phyloP scores from a whole-genome alignment of 2,888 invertebrate genomes.

The Cylloceria caligata region DNA sequence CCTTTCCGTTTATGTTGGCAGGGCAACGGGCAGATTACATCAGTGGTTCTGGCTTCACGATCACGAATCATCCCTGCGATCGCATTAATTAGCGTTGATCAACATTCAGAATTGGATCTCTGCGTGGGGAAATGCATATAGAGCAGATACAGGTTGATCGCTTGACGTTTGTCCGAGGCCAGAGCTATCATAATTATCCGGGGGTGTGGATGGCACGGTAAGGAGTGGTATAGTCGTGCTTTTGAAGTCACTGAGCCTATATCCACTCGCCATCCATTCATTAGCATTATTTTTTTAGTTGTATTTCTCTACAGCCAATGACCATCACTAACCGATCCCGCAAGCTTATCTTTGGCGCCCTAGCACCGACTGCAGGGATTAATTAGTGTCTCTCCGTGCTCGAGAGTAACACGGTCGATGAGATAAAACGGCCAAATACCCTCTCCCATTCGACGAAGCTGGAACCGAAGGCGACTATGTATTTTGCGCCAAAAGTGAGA shows the following conservation, averaged over 20 bases:
- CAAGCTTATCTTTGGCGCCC: constrained; percentile 25
- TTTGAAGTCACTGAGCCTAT: constrained; percentile 64
- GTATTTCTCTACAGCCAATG: constrained; percentile 26
- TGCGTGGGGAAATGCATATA: not conserved
- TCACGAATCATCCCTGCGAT: constrained; percentile 45
- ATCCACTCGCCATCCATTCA: constrained; percentile 41
- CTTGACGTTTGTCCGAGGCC: constrained; percentile 61
- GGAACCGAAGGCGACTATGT: no score
- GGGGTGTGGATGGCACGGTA: constrained; percentile 30
- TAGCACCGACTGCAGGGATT: constrained; percentile 12
- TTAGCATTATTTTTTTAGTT: constrained; percentile 47
- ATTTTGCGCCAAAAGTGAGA: no score
- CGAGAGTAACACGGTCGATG: not conserved
- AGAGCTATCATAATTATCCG: constrained; percentile 67
- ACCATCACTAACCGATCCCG: constrained; percentile 39
- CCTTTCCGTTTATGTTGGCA: not conserved
- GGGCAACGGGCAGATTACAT: constrained; percentile 28
- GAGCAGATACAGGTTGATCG: constrained; percentile 35
- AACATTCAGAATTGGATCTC: constrained; percentile 31
- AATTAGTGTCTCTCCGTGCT: constrained; percentile 5
- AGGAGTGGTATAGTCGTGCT: constrained; percentile 25
- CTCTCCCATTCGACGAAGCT: no score
- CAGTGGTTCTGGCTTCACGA: constrained; percentile 3
- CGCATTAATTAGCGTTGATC: constrained; percentile 71
- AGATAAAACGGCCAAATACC: not conserved